Percentiles rank a stretch among this genome's conserved stretches.
Evolutionary conservation across 1,140 invertebrate species (phyloP).

Genomic region (Meloidogyne chitwoodi): DNA sequence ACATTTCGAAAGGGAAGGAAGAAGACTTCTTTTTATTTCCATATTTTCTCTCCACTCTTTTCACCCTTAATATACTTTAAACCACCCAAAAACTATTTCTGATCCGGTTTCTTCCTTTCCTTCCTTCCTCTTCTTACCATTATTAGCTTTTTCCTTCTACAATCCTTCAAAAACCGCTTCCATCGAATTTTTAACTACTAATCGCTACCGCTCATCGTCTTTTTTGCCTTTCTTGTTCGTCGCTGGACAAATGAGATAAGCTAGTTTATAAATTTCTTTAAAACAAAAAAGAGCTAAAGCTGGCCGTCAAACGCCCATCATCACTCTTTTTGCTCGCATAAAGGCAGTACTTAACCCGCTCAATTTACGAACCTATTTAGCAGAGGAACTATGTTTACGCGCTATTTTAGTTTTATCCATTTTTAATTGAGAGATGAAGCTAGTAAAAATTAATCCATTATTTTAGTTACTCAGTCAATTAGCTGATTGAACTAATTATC

Average conservation of each 20-base stretch:
- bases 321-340: slow-evolving; percentile 69
- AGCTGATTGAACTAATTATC: not conserved
- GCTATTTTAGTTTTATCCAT: not conserved
- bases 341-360: not conserved
- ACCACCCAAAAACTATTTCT: not conserved
- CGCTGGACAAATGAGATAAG: not conserved
- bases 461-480: not conserved
- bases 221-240: not conserved
- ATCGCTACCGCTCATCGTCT: not conserved
- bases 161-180: not conserved
- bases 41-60: not conserved
- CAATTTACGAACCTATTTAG: not conserved
- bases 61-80: not conserved
- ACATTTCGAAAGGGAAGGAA: not conserved
- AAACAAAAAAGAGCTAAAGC: not conserved
- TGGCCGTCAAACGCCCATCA: slow-evolving; percentile 75
- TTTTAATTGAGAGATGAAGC: not conserved
- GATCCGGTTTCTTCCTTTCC: not conserved
- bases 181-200: not conserved
- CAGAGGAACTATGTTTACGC: not conserved
- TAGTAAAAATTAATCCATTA: not conserved
- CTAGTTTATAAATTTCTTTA: not conserved
- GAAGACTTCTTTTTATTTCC: not conserved
- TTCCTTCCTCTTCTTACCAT: not conserved
- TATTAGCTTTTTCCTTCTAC: not conserved